Evolutionary conservation across 1,140 invertebrate species (phyloP).

Genomic region (Drosophila lowei): DNA sequence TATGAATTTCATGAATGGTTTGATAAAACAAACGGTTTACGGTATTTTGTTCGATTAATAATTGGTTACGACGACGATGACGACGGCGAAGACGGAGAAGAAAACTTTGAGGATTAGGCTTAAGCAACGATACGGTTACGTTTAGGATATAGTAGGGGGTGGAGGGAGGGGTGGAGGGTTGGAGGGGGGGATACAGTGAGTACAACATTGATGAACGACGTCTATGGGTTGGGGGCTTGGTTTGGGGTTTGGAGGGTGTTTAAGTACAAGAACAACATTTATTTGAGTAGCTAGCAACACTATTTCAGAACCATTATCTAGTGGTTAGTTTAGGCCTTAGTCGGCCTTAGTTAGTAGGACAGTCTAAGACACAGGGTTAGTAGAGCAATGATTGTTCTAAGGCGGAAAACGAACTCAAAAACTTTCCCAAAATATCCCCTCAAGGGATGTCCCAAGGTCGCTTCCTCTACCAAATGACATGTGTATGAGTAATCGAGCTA

Average conservation of each 20-base stretch:
- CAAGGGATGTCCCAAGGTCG: too few relatives aligned
- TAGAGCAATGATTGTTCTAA: not conserved
- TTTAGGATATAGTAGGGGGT: not conserved
- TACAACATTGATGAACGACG: constrained; percentile 52
- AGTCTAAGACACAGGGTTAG: too few relatives aligned
- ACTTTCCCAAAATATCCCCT: too few relatives aligned
- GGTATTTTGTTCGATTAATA: constrained; percentile 34
- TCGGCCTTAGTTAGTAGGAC: too few relatives aligned
- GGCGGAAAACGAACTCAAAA: constrained; percentile 10
- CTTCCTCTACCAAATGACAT: too few relatives aligned
- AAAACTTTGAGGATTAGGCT: constrained; percentile 49
- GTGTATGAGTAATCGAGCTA: not conserved
- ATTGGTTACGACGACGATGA: constrained; percentile 45
- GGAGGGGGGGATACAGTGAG: constrained; percentile 24
- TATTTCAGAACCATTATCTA: constrained; percentile 35
- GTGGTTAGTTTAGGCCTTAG: constrained; percentile 4
- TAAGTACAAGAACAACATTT: constrained; percentile 51
- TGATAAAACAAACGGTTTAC: constrained; percentile 37
- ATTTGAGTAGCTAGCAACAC: constrained; percentile 26
- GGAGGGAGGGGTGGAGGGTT: not conserved
- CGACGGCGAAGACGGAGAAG: constrained; percentile 57
- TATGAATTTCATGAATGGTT: constrained; percentile 63
- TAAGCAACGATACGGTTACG: constrained; percentile 1
- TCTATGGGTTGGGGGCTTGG: constrained; percentile 27
- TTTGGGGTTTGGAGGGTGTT: constrained; percentile 10